phyloP scores from a whole-genome alignment of 2,113 vertebrate species.

The Hiodon alosoides region DNA sequence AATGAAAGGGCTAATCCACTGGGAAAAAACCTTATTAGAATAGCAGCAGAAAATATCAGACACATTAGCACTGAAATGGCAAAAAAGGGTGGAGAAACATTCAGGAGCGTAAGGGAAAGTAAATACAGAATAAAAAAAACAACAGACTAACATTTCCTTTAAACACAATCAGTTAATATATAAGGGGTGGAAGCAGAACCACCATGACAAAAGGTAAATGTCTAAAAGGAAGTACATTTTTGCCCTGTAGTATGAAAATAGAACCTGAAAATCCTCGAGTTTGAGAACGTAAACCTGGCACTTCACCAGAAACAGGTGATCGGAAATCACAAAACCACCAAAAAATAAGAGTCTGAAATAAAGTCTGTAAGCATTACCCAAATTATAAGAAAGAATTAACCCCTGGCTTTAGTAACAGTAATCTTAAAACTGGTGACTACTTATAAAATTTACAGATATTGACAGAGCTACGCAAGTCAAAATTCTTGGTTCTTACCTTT shows the following conservation, averaged over 20 bases:
- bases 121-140: background rate
- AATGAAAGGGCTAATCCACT: too few species aligned
- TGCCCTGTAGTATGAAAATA: background rate
- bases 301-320: conserved; percentile 1
- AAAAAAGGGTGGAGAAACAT: background rate
- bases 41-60: too few species aligned
- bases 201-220: too few species aligned
- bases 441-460: too few species aligned
- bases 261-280: background rate
- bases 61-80: too few species aligned
- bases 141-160: background rate
- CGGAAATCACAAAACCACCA: background rate
- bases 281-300: background rate
- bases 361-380: background rate
- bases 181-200: too few species aligned
- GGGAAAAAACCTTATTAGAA: too few species aligned
- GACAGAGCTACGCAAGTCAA: background rate
- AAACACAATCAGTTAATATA: background rate
- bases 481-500: background rate
- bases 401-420: too few species aligned
- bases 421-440: too few species aligned
- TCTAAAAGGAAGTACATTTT: background rate
- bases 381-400: too few species aligned
- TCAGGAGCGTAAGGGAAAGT: background rate
- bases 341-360: background rate